Evolutionary conservation across 1,140 invertebrate species (phyloP), one percentile per base, ranked within the genome.

Genomic region (Trichonephila inaurata): DNA sequence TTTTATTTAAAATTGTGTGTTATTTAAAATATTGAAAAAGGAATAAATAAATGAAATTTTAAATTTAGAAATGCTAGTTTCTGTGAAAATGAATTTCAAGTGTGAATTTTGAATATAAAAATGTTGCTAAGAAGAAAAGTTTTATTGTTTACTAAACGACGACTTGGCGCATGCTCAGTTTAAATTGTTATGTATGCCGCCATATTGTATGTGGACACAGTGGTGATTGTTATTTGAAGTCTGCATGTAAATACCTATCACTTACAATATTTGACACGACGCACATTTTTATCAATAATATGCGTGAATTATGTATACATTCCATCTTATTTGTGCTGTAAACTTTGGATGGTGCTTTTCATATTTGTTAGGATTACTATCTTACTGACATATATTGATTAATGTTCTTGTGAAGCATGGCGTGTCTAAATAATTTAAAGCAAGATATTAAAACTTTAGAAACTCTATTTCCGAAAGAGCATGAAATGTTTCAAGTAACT

Each of bases 371-470:
- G 8, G 60, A 64, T 64, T 64, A 33, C 28, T 64, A 64, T 7
- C 60, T 88, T 88, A 61, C 40, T 61, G 33, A 33, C 64, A 64
- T 44, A 66, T 92, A 33, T 81, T n/a, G 21, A 64, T 92, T 64
- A 44, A 93, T 87, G 40, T 88, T 93, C 33, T 24, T 92, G 21
- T 92, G 64, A 87, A 28, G 58, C 61, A 94, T 99, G 98, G 99
- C 99, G 97, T 99, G 99, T 97, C 97, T 99, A 96, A 98, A 98
- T 96, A 98, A 98, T 95, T 97, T 99, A 95, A 99, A 99, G 97
- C 98, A 99, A 97, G 99, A 99, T 97, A 99, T 99, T 96, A 98
- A 98, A 97, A 98, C 98, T 96, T 97, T 99, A 96, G 98, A 99
- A 96, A 97, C 97, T 96, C 97, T 98, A 95, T 99, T 99, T 96